phyloP scores from a whole-genome alignment of 2,797 vertebrate species.

The Poeciliopsis paucimaculata region DNA sequence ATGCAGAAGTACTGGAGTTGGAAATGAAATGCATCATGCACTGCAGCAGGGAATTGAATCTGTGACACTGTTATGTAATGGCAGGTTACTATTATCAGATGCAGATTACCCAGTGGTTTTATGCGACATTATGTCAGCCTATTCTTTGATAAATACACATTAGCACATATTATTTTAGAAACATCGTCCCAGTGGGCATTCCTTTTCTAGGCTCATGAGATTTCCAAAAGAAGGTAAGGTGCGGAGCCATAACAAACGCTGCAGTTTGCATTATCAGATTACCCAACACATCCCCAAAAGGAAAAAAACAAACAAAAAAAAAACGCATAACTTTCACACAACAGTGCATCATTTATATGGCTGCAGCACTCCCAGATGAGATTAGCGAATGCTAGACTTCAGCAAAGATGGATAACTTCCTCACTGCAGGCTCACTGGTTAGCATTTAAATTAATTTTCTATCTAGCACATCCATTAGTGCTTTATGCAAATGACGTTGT shows the following conservation, averaged over 20 bases:
- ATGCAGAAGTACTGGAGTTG: neutral
- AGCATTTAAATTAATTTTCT: slow-evolving; percentile 40
- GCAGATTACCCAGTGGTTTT: slow-evolving; percentile 7
- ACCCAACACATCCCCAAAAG: slow-evolving; percentile 24
- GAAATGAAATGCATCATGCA: slow-evolving; percentile 18
- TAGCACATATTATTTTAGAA: slow-evolving; percentile 35
- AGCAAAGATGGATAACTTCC: slow-evolving; percentile 34
- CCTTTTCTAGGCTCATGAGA: slow-evolving; percentile 19
- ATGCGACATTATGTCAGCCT: neutral
- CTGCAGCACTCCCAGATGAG: slow-evolving; percentile 23
- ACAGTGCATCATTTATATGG: slow-evolving; percentile 21
- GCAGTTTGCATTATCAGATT: slow-evolving; percentile 26
- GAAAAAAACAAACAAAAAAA: neutral
- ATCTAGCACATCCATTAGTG: slow-evolving; percentile 31
- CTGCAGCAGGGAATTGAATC: slow-evolving; percentile 4
- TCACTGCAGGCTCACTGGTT: slow-evolving; percentile 26
- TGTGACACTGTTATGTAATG: neutral
- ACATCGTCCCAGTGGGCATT: slow-evolving; percentile 49
- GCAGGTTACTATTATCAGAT: neutral
- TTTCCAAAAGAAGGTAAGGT: slow-evolving; percentile 19
- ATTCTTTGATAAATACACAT: slow-evolving; percentile 12
- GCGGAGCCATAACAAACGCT: slow-evolving; percentile 11
- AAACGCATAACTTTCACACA: slow-evolving; percentile 29
- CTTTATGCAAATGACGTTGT: slow-evolving; percentile 44
- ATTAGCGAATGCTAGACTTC: slow-evolving; percentile 34